These are phyloP conservation scores for Thryonomys swinderianus DNA, from an alignment of 2,113 vertebrate species.

Conservation along the genomic window DNA sequence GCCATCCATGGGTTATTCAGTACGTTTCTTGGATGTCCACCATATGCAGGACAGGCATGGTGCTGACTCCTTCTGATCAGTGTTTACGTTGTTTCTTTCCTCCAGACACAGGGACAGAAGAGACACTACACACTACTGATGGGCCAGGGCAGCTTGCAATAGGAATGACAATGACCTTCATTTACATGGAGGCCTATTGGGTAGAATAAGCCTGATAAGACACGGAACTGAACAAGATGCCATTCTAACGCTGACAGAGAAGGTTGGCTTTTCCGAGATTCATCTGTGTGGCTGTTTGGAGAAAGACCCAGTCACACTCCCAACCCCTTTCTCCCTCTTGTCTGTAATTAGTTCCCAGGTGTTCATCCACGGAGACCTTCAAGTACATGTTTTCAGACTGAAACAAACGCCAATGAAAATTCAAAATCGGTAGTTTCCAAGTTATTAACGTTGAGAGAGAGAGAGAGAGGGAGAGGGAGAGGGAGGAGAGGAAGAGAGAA, in stretches of 20 bases:
- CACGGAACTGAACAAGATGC: neutral
- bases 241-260: neutral
- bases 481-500: too few relatives aligned
- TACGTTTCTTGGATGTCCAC: neutral
- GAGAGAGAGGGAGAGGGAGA: too few relatives aligned
- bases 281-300: neutral
- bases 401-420: constrained; percentile 52
- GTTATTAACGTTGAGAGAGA: neutral
- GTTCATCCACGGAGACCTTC: constrained; percentile 32
- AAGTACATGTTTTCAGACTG: neutral
- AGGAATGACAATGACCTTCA: neutral
- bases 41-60: neutral
- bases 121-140: neutral
- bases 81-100: neutral
- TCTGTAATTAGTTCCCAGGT: neutral
- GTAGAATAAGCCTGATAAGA: neutral
- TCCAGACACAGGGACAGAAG: neutral
- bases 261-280: neutral
- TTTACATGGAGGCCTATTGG: neutral
- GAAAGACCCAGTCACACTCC: neutral
- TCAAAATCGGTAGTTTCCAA: constrained; percentile 40
- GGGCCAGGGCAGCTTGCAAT: neutral
- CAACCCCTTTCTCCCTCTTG: neutral
- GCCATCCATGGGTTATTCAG: neutral
- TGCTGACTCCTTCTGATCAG: neutral